phyloP scores from a whole-genome alignment of 2,113 vertebrate genomes.

The Microtus richardsoni region DNA sequence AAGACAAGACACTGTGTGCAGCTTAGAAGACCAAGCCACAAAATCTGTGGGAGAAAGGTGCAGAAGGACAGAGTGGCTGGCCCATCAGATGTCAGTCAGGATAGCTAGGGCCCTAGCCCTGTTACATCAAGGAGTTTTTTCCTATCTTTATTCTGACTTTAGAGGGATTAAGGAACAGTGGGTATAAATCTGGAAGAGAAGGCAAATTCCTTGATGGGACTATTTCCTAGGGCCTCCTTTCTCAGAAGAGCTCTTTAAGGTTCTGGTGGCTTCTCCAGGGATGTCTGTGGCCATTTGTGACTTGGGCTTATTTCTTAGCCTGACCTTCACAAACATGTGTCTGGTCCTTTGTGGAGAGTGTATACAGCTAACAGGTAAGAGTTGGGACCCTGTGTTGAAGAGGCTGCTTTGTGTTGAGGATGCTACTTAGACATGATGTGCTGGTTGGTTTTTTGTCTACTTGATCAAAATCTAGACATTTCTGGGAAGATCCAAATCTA shows the following conservation, averaged over 20 bases:
- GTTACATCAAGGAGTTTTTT: not conserved
- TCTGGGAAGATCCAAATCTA: no score
- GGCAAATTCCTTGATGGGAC: not conserved
- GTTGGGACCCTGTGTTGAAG: no score
- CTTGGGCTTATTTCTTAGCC: not conserved
- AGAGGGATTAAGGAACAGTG: not conserved
- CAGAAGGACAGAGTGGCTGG: not conserved
- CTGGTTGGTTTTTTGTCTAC: no score
- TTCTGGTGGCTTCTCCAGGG: not conserved
- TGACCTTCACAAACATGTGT: not conserved
- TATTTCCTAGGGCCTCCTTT: not conserved
- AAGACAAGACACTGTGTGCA: not conserved
- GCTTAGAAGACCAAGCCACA: not conserved
- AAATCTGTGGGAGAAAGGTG: not conserved
- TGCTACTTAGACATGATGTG: no score
- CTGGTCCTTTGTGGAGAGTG: no score
- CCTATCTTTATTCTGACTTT: not conserved
- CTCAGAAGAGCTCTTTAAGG: not conserved
- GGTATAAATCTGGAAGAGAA: not conserved
- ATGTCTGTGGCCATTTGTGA: not conserved
- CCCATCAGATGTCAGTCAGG: not conserved
- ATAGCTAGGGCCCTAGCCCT: not conserved
- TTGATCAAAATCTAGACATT: no score
- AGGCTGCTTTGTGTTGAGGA: no score
- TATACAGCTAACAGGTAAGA: no score